phyloP scores from a whole-genome alignment of 1,140 invertebrate genomes.

The Hyles vespertilio region DNA sequence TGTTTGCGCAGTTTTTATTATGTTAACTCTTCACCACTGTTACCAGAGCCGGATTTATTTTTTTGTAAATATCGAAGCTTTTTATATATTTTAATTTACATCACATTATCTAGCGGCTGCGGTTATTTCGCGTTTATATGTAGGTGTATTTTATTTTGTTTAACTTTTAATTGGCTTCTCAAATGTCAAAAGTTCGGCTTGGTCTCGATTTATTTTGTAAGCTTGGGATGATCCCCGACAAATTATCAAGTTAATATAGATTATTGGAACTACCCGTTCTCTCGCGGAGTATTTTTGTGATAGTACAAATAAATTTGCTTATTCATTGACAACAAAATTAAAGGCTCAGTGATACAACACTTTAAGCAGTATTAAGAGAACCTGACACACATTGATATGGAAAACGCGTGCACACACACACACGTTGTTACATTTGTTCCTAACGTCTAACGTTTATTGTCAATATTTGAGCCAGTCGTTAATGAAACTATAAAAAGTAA shows the following conservation, averaged over 20 bases:
- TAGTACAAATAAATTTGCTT: slow-evolving; percentile 69
- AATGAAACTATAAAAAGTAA: no score
- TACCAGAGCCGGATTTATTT: slow-evolving; percentile 36
- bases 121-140: slow-evolving; percentile 45
- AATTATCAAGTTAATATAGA: neutral
- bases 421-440: no score
- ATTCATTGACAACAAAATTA: slow-evolving; percentile 26
- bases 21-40: slow-evolving; percentile 24
- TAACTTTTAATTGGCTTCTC: slow-evolving; percentile 48
- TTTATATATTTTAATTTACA: slow-evolving; percentile 46
- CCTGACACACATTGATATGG: neutral
- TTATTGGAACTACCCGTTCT: slow-evolving; percentile 23
- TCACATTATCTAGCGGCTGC: slow-evolving; percentile 22
- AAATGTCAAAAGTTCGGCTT: slow-evolving; percentile 43
- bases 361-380: slow-evolving; percentile 41
- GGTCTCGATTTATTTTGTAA: slow-evolving; percentile 42
- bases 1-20: slow-evolving; percentile 9
- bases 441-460: no score
- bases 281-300: slow-evolving; percentile 56
- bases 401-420: no score
- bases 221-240: neutral
- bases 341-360: slow-evolving; percentile 23
- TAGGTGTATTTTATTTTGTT: slow-evolving; percentile 34
- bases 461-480: neutral
- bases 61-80: slow-evolving; percentile 57